phyloP scores from a whole-genome alignment of 1,140 invertebrate species.

The Tetragonula clypearis region DNA sequence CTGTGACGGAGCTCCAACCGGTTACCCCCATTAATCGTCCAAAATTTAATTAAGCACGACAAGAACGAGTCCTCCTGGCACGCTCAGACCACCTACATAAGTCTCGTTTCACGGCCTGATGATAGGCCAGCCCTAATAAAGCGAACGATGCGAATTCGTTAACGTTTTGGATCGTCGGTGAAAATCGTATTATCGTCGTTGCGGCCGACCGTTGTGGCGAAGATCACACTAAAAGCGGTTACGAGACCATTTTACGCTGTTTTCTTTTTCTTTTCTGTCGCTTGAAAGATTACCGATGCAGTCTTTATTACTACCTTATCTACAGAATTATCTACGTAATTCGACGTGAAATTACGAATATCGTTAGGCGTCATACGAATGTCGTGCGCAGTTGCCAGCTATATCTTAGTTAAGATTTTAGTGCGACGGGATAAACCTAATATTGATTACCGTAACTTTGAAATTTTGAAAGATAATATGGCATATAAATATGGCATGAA shows the following conservation, averaged over 20 bases:
- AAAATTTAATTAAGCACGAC: constrained; percentile 72
- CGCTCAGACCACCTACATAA: neutral
- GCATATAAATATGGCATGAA: no score
- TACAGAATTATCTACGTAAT: no score
- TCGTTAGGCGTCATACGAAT: no score
- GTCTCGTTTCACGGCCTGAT: neutral
- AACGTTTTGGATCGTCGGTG: neutral
- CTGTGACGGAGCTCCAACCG: constrained; percentile 5
- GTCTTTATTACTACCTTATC: neutral
- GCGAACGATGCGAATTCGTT: neutral
- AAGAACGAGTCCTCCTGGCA: constrained; percentile 18
- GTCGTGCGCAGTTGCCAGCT: no score
- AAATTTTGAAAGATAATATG: no score
- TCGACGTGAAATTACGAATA: no score
- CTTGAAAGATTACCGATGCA: no score
- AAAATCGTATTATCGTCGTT: neutral
- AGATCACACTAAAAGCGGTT: neutral
- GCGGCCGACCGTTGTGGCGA: neutral
- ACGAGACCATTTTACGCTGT: neutral
- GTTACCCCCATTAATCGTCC: constrained; percentile 69
- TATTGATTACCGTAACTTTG: no score
- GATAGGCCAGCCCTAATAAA: constrained; percentile 16
- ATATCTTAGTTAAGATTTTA: no score
- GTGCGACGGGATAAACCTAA: no score
- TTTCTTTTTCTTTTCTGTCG: neutral